Conservation (phyloP, 1,140 invertebrate genomes). For the Magallana gigas region DNA sequence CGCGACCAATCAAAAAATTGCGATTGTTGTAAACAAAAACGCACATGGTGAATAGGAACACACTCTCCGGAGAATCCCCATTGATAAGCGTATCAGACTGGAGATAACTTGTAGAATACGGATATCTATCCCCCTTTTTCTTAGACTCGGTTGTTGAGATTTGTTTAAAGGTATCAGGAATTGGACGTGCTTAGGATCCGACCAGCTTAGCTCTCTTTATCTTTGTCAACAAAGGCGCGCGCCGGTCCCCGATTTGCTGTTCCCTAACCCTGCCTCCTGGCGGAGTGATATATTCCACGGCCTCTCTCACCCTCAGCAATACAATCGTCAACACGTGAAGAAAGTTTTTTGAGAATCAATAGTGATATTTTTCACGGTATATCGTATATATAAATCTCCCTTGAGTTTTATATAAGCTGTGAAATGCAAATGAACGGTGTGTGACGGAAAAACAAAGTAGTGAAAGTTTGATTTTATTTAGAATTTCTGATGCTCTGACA, state of each 20-base stretch:
- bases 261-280: slow-evolving; percentile 16
- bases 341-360: not conserved
- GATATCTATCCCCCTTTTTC: not conserved
- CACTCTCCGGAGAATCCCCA: not conserved
- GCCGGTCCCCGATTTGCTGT: not conserved
- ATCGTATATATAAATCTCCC: not conserved
- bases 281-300: slow-evolving; percentile 4
- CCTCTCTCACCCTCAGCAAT: slow-evolving; percentile 21
- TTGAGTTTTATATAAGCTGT: not conserved
- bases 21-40: slow-evolving; percentile 19
- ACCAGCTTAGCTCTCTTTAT: not conserved
- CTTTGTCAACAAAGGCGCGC: slow-evolving; percentile 25
- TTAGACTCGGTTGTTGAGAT: not conserved
- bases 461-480: slow-evolving; percentile 7
- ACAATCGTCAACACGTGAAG: slow-evolving; percentile 23
- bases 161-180: not conserved
- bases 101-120: not conserved
- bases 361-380: not conserved
- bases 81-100: slow-evolving; percentile 3
- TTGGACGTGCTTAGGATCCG: not conserved
- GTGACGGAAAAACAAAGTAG: not conserved
- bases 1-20: not conserved
- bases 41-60: slow-evolving; percentile 19
- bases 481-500: slow-evolving; percentile 9
- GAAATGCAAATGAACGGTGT: not conserved